These are phyloP conservation scores for Tribolium castaneum DNA, from an alignment of 1,140 invertebrate species.

Conservation along the genomic window DNA sequence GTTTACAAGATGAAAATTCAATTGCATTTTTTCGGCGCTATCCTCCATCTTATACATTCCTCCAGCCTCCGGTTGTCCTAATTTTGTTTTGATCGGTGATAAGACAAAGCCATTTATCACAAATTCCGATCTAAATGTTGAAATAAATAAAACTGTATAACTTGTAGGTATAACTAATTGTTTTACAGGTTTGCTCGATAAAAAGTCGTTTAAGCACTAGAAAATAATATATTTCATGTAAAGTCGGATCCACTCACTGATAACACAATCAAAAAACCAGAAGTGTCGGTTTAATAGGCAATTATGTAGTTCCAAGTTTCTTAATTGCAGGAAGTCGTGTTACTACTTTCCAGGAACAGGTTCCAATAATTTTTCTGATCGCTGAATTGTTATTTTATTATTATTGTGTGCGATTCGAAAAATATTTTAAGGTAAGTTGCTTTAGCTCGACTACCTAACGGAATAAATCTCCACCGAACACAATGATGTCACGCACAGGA, in stretches of 20 bases:
- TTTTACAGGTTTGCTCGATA: not conserved
- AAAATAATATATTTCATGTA: not conserved
- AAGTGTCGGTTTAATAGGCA: constrained; percentile 24
- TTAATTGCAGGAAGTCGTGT: constrained; percentile 23
- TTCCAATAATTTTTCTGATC: constrained; percentile 3
- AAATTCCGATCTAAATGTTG: too few species aligned
- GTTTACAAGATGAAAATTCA: not conserved
- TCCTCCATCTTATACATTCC: too few species aligned
- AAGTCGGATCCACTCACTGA: constrained; percentile 9
- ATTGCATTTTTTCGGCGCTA: too few species aligned
- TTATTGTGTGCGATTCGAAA: not conserved
- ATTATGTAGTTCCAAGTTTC: constrained; percentile 18
- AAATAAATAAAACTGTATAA: too few species aligned
- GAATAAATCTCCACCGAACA: not conserved
- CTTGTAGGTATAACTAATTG: not conserved
- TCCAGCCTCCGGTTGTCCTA: too few species aligned
- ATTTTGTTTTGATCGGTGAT: too few species aligned
- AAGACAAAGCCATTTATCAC: too few species aligned
- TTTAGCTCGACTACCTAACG: not conserved
- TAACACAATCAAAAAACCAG: constrained; percentile 1
- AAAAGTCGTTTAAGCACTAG: not conserved
- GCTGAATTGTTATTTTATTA: not conserved
- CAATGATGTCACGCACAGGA: not conserved
- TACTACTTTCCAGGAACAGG: constrained; percentile 1
- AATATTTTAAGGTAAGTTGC: not conserved